Evolutionary conservation across 64 coral and sea anemone species (phyloP).

Genomic region (Stichodactyla mertensii): DNA sequence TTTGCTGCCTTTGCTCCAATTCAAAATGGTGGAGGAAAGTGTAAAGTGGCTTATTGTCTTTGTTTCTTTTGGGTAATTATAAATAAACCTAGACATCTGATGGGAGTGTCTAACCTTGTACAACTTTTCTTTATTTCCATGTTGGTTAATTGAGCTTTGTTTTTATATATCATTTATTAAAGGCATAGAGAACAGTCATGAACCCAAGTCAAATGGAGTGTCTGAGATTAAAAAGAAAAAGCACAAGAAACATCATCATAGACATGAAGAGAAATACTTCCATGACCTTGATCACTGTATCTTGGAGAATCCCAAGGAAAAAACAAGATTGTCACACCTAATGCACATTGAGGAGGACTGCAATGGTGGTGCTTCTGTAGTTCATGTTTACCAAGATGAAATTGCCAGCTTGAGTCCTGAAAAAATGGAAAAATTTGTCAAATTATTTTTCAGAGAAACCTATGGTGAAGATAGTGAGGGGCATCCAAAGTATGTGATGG

Average conservation of each 20-base stretch:
- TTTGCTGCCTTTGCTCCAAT: too few species aligned
- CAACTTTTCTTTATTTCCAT: too few species aligned
- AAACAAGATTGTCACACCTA: constrained; percentile 78
- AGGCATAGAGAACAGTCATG: constrained; percentile 28
- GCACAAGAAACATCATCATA: constrained; percentile 66
- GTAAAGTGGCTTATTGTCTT: too few species aligned
- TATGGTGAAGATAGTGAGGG: constrained; percentile 79
- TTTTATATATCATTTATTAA: constrained; percentile 24
- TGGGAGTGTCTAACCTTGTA: too few species aligned
- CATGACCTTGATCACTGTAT: constrained; percentile 69
- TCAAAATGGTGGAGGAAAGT: too few species aligned
- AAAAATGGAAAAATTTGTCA: constrained; percentile 91
- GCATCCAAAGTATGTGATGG: constrained; percentile 75
- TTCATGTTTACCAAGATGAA: constrained; percentile 88
- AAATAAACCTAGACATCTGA: too few species aligned
- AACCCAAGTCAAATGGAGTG: constrained; percentile 49
- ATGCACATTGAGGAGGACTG: constrained; percentile 79
- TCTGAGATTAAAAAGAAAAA: constrained; percentile 78
- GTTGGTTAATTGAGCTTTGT: background rate
- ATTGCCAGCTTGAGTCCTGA: constrained; percentile 75
- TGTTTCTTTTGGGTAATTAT: too few species aligned
- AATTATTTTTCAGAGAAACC: constrained; percentile 86
- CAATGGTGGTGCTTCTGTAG: constrained; percentile 84
- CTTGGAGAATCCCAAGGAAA: constrained; percentile 79
- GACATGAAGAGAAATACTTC: constrained; percentile 70